Conservation (phyloP, 2,888 invertebrate genomes). For the Rugalucina vietnamica region DNA sequence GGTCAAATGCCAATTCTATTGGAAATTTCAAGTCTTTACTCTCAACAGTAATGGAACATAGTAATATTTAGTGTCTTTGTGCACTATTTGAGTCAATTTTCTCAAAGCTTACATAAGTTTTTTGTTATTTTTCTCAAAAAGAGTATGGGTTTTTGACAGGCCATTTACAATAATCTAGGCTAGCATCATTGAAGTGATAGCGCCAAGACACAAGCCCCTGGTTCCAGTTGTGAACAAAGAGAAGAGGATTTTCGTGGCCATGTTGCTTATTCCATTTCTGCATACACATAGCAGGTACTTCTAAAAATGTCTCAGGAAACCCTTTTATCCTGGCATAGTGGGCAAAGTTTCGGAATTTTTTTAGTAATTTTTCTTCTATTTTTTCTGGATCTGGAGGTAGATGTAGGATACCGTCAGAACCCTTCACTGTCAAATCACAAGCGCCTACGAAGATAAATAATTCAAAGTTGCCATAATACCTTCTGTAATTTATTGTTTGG, state of each 20-base stretch:
- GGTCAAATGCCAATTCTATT: no score
- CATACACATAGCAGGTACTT: background rate
- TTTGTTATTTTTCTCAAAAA: no score
- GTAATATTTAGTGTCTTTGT: no score
- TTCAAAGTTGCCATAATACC: background rate
- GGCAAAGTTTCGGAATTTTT: background rate
- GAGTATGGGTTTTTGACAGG: no score
- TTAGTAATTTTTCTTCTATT: background rate
- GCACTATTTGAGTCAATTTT: no score
- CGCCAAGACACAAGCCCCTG: no score
- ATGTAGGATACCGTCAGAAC: background rate
- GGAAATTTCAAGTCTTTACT: no score
- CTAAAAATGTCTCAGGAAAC: background rate
- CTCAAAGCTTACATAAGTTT: no score
- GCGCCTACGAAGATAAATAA: background rate
- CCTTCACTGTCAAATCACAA: background rate
- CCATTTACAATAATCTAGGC: no score
- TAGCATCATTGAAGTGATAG: no score
- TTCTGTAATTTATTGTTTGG: background rate
- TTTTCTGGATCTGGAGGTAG: background rate
- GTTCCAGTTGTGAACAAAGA: no score
- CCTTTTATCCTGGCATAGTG: background rate
- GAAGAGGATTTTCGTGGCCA: background rate
- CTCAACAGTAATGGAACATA: no score
- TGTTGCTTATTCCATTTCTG: background rate